These are phyloP conservation scores for Seladonia tumulorum DNA, from an alignment of 2,888 invertebrate species.

Conservation along the genomic window DNA sequence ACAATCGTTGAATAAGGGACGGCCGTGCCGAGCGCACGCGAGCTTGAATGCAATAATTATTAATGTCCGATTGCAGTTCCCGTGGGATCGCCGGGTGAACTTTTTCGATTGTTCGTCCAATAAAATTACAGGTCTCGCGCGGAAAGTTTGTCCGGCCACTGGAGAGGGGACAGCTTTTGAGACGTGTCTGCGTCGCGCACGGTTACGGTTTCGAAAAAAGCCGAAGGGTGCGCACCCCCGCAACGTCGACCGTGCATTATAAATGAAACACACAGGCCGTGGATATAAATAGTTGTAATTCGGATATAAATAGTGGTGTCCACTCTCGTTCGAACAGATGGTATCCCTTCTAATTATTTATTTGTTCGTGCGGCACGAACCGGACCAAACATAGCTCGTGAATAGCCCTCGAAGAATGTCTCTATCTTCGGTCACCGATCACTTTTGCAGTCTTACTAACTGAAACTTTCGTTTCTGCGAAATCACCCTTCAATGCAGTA, in stretches of 20 bases:
- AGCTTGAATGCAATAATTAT: neutral
- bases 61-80: conserved; percentile 9
- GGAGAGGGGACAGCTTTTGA: neutral
- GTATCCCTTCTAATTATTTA: conserved; percentile 20
- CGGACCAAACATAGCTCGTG: neutral
- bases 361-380: neutral
- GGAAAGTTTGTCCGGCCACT: neutral
- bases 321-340: neutral
- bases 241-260: conserved; percentile 2
- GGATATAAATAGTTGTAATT: conserved; percentile 37
- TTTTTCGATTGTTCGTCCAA: conserved; percentile 12
- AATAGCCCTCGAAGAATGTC: neutral
- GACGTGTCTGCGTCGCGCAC: neutral
- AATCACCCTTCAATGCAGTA: neutral
- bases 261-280: conserved; percentile 14
- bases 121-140: conserved; percentile 13
- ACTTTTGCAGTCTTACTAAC: neutral
- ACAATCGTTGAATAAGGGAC: neutral
- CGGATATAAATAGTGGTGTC: conserved; percentile 22
- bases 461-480: neutral
- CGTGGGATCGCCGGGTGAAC: neutral
- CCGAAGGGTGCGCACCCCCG: neutral
- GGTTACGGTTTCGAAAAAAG: neutral
- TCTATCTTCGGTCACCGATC: neutral
- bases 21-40: neutral